phyloP scores from a whole-genome alignment of 2,113 vertebrate species.

The Misgurnus anguillicaudatus region DNA sequence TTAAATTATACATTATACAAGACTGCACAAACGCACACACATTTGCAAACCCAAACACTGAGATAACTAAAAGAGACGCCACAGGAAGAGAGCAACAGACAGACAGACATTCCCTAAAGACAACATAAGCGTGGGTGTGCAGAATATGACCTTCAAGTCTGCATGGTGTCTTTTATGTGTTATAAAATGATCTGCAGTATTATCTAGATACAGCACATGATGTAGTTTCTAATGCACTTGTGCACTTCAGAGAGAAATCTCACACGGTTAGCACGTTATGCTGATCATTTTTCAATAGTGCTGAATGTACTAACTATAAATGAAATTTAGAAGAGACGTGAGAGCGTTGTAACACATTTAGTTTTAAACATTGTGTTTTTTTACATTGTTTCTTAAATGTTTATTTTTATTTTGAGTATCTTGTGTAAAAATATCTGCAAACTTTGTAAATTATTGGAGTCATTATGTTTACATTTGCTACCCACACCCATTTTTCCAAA shows the following conservation, averaged over 20 bases:
- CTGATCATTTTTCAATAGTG: not conserved
- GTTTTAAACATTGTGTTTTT: not conserved
- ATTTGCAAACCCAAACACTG: slow-evolving; percentile 2
- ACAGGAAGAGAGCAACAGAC: slow-evolving; percentile 8
- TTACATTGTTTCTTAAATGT: not conserved
- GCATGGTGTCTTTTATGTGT: not conserved
- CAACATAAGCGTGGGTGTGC: not conserved
- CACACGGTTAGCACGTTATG: not conserved
- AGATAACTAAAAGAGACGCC: slow-evolving; percentile 21
- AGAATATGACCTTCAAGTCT: slow-evolving; percentile 12
- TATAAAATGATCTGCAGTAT: slow-evolving; percentile 1
- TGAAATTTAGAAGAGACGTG: not conserved
- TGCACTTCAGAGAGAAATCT: not conserved
- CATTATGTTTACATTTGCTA: too few relatives aligned
- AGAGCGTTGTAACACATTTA: not conserved
- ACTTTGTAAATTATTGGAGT: too few relatives aligned
- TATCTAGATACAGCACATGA: not conserved
- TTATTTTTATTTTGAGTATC: not conserved
- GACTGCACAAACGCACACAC: not conserved
- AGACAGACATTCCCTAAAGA: slow-evolving; percentile 8
- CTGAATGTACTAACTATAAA: not conserved
- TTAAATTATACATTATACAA: not conserved
- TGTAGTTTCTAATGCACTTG: not conserved
- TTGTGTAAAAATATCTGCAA: too few relatives aligned
- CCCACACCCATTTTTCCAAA: too few relatives aligned